Base-by-base conservation (phyloP, 2,888 invertebrate species). In the Drosophila falleni region DNA sequence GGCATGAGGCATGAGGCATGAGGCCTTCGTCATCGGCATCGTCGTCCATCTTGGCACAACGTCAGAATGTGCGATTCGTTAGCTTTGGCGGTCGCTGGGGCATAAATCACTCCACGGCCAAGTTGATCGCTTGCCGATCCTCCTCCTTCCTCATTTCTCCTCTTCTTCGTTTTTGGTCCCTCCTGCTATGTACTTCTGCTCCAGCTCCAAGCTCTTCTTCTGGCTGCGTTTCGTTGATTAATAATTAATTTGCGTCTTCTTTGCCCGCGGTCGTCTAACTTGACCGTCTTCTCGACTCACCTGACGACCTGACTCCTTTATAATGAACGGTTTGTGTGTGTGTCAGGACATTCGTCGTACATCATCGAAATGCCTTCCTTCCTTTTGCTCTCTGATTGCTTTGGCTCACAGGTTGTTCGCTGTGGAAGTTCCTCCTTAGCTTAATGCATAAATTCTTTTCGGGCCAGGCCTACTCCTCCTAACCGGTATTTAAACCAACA, bases 161-260 rank as follows among this genome's bases (percentile, higher is more conserved):
- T 6, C 35, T 31, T 9, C 44, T 37, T 31, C 15, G 15, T 44
- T 9, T 9, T 23, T 23, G 9, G 42, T 33, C 0, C 41, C 72
- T 39, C 50, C 62, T 60, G 46, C 35, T 11, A 39, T 11, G 16
- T 39, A 23, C 26, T 33, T 19, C 66, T 51, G 37, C 56, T 61
- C 16, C 49, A 35, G 51, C 29, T 29, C 54, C 51, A 49, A 39
- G 62, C 61, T 64, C 59, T 54, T 64, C 59, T 54, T 59, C 61
- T 63, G 68, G 73, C 80, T 84, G 81, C 85, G 78, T 84, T 90
- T 89, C 84, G 89, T 90, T 92, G 91, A 91, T 91, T 91, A 92
- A 92, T 92, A 91, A 91, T 92, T 91, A 91, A 91, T 92, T 92
- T 91, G 90, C 82, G 90, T 87, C 85, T 78, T 81, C 54, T 76